A percentile compares a stretch with the other conserved stretches of the same genome.
These are phyloP conservation scores for Hydrochoerus hydrochaeris DNA, from an alignment of 2,113 vertebrate species.

Conservation along the genomic window DNA sequence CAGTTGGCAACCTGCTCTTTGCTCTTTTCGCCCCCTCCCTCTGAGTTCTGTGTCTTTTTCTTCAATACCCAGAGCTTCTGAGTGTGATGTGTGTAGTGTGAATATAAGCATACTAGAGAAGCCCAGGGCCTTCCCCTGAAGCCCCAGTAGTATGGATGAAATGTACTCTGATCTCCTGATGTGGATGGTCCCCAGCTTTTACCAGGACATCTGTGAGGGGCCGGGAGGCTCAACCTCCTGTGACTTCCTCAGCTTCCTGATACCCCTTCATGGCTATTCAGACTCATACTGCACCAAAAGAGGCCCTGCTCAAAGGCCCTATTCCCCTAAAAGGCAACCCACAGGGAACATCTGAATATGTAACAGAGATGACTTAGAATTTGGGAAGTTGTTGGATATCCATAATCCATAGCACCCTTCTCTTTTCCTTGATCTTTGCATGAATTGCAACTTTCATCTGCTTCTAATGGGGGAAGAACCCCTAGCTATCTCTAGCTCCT, in stretches of 20 bases:
- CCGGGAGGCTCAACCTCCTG: background rate
- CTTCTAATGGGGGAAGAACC: background rate
- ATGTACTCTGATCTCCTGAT: background rate
- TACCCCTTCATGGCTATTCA: background rate
- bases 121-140: background rate
- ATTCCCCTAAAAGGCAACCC: background rate
- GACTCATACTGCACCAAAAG: background rate
- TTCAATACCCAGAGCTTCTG: background rate
- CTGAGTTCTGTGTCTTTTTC: background rate
- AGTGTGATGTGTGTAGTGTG: background rate
- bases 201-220: background rate
- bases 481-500: background rate
- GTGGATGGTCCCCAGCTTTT: background rate
- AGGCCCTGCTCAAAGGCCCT: background rate
- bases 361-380: background rate
- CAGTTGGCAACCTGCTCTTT: background rate
- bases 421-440: background rate
- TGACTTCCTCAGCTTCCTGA: background rate
- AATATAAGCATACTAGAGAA: background rate
- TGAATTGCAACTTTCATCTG: background rate
- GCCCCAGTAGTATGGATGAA: background rate
- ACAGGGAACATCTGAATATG: background rate
- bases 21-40: background rate
- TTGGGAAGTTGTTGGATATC: fast-evolving
- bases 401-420: background rate